Conservation (phyloP, 2,888 invertebrate genomes). For the Ellobium chinense region DNA sequence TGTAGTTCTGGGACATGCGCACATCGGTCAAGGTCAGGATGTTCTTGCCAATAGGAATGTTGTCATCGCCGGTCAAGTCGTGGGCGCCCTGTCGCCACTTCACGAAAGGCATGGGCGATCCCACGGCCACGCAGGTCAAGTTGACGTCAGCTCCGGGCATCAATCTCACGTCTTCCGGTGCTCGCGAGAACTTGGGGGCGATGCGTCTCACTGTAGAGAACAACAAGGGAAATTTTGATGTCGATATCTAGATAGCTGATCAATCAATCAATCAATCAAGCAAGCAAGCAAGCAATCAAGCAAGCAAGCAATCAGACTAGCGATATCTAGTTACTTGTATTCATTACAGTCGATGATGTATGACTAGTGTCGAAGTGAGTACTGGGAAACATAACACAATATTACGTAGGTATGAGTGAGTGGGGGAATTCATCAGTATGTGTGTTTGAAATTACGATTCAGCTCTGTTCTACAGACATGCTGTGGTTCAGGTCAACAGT, state of each 20-base stretch:
- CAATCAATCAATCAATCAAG: no score
- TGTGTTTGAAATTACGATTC: no score
- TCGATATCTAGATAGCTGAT: no score
- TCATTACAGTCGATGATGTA: no score
- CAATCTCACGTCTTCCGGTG: constrained; percentile 85
- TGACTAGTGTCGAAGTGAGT: no score
- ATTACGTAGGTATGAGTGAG: no score
- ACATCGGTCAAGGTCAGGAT: constrained; percentile 92
- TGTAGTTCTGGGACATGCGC: constrained; percentile 95
- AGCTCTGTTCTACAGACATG: no score
- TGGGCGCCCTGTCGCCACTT: constrained; percentile 82
- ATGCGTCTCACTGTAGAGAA: constrained; percentile 90
- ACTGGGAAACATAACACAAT: no score
- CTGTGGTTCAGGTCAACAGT: no score
- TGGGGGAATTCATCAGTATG: no score
- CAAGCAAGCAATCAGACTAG: neutral
- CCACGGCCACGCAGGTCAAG: constrained; percentile 97
- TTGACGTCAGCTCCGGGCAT: constrained; percentile 94
- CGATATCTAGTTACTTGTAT: no score
- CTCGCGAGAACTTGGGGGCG: constrained; percentile 96
- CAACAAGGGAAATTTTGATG: no score
- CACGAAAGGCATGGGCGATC: constrained; percentile 98
- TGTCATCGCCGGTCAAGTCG: constrained; percentile 85
- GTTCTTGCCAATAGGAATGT: constrained; percentile 84
- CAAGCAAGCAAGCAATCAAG: neutral